phyloP scores from a whole-genome alignment of 2,888 invertebrate species.

The Lasioglossum calceatum region DNA sequence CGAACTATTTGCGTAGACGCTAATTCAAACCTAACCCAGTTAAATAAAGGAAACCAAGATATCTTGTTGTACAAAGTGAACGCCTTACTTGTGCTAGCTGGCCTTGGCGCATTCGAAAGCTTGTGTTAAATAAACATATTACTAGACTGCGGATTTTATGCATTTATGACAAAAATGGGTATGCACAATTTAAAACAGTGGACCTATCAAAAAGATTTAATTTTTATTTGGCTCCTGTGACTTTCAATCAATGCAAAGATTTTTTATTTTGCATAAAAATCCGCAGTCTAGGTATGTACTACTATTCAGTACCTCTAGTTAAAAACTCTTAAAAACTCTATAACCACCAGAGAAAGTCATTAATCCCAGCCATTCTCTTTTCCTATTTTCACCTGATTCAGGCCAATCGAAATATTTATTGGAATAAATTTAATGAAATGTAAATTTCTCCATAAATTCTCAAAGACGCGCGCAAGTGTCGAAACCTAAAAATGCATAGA shows the following conservation, averaged over 20 bases:
- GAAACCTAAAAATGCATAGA: neutral
- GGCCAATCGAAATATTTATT: neutral
- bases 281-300: neutral
- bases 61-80: constrained; percentile 52
- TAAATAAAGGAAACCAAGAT: neutral
- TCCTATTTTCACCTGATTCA: neutral
- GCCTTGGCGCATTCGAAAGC: neutral
- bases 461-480: neutral
- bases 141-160: neutral
- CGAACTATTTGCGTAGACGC: neutral
- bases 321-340: neutral
- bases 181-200: too few relatives aligned
- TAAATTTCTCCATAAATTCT: neutral
- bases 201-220: too few relatives aligned
- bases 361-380: neutral
- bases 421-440: neutral
- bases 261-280: too few relatives aligned
- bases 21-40: neutral
- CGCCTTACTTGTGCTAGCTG: neutral
- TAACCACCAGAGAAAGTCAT: neutral
- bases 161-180: too few relatives aligned
- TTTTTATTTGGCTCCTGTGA: too few relatives aligned
- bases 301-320: neutral
- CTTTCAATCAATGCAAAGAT: too few relatives aligned
- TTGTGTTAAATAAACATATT: neutral